phyloP scores from a whole-genome alignment of 2,797 vertebrate species.

The Myotis vivesi region DNA sequence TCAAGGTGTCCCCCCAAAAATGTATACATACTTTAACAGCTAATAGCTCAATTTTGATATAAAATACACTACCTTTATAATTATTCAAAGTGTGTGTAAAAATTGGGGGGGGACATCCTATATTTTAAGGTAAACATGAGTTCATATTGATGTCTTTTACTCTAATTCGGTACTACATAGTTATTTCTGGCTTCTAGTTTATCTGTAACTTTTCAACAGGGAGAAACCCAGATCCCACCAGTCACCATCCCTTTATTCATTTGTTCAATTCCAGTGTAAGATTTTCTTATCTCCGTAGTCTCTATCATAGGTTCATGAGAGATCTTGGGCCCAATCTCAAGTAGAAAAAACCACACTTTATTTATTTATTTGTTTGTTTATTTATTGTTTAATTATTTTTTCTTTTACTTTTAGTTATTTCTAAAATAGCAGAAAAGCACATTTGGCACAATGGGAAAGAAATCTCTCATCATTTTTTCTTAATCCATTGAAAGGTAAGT shows the following conservation, averaged over 20 bases:
- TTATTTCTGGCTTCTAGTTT: background rate
- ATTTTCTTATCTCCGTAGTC: background rate
- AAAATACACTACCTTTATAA: too few relatives aligned
- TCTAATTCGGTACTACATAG: background rate
- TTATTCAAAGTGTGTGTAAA: too few relatives aligned
- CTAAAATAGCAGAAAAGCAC: constrained; percentile 28
- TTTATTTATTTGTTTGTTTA: too few relatives aligned
- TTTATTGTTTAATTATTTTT: too few relatives aligned
- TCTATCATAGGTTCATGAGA: background rate
- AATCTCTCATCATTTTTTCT: constrained; percentile 50
- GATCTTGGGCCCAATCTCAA: background rate
- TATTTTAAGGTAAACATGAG: background rate
- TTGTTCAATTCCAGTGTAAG: background rate
- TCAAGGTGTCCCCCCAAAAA: too few relatives aligned
- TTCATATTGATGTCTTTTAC: background rate
- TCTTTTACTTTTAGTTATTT: background rate
- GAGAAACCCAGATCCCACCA: background rate
- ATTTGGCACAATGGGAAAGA: constrained; percentile 42
- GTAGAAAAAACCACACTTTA: too few relatives aligned
- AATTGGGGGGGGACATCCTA: too few relatives aligned
- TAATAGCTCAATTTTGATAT: too few relatives aligned
- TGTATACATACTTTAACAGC: too few relatives aligned
- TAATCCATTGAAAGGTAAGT: constrained; percentile 17
- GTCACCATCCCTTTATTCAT: background rate
- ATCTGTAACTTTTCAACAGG: background rate